Evolutionary conservation across 2,113 vertebrate species (phyloP).

Genomic region (Cyphotilapia sp.): DNA sequence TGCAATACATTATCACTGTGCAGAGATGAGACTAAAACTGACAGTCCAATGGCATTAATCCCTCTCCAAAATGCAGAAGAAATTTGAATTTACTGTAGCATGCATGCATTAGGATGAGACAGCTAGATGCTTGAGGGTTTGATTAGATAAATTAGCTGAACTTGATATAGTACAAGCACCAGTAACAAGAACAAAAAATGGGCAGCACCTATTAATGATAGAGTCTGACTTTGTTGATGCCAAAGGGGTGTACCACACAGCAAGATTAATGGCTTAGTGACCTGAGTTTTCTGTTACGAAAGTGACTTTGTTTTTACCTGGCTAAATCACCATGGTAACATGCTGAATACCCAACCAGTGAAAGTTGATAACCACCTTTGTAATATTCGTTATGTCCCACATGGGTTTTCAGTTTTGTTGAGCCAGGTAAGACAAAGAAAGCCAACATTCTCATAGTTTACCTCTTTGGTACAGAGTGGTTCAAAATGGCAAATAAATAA

Average conservation of each 20-base stretch:
- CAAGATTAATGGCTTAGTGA: not conserved
- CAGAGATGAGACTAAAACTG: not conserved
- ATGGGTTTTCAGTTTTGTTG: not conserved
- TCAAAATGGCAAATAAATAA: not conserved
- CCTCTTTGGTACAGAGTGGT: not conserved
- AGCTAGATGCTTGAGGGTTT: accelerated
- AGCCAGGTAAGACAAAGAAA: not conserved
- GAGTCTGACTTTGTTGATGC: not conserved
- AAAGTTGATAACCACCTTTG: not conserved
- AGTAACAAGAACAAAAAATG: not conserved
- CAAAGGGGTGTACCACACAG: not conserved
- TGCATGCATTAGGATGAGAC: not conserved
- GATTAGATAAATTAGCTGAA: not conserved
- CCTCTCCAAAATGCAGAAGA: not conserved
- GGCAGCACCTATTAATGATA: not conserved
- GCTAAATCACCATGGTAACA: not conserved
- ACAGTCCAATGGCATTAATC: not conserved
- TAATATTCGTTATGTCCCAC: not conserved
- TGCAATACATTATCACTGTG: too few relatives aligned
- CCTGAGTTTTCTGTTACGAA: not conserved
- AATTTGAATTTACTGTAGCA: not conserved
- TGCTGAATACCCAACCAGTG: not conserved
- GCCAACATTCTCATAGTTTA: not conserved
- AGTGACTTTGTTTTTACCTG: not conserved
- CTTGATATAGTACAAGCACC: not conserved